Evolutionary conservation across 2,797 vertebrate genomes (phyloP).

Genomic region (Sebastes cheni): DNA sequence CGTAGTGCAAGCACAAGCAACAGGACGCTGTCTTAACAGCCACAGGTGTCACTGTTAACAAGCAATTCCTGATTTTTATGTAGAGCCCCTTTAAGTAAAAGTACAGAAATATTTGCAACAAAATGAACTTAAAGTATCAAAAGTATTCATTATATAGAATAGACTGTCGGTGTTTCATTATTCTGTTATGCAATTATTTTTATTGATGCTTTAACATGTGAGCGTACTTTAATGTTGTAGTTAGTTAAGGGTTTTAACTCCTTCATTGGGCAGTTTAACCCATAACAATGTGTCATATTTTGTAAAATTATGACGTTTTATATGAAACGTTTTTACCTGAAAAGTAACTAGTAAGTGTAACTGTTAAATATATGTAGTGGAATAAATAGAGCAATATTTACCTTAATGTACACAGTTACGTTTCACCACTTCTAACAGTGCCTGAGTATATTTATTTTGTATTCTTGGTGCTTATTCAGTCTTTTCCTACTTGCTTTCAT

Average conservation of each 20-base stretch:
- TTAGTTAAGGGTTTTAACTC: neutral
- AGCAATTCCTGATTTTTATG: no score
- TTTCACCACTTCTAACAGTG: neutral
- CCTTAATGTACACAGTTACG: neutral
- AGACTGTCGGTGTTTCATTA: neutral
- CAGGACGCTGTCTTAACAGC: no score
- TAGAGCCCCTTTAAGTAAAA: neutral
- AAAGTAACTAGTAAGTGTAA: neutral
- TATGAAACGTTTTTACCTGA: accelerated
- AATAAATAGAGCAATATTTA: neutral
- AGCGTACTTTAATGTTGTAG: neutral
- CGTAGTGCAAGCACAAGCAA: no score
- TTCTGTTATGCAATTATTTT: neutral
- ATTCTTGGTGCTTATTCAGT: neutral
- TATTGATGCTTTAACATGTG: neutral
- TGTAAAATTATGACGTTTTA: neutral
- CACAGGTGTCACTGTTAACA: no score
- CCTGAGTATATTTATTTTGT: neutral
- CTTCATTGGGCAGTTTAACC: neutral
- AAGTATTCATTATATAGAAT: neutral
- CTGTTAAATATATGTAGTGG: neutral
- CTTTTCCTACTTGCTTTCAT: neutral
- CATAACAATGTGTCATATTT: neutral
- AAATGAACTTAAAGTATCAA: neutral
- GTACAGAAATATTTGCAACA: neutral